Base-by-base conservation (phyloP, 2,888 invertebrate genomes). In the Melieria picta region DNA sequence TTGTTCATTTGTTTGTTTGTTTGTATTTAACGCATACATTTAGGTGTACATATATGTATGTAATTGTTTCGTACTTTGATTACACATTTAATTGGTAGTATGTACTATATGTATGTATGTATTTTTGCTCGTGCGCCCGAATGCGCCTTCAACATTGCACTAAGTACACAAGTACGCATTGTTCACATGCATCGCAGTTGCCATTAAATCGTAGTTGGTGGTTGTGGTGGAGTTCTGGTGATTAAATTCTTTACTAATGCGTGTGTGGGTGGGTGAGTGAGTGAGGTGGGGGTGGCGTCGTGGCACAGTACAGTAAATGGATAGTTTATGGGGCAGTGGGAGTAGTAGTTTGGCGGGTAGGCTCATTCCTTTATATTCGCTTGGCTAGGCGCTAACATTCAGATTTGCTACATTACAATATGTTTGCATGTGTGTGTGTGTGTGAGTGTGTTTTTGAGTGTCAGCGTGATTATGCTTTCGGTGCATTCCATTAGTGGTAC, bases 251-350 rank as follows among this genome's bases (percentile, higher is more conserved):
- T 69, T 57, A 43, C 58, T 58, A 74, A 52, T 43, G 67, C 67
- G 63, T 16, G 70, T 70, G 43, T 64, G 50, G 13, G 48, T 58
- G 60, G 45, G 13, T 47, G 47, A 55, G 55, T 43, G n/a, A 45
- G 57, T 48, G 42, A 58, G 7, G 63, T 68, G 67, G 65, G 69
- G 62, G 66, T 69, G 56, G 68, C 64, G 72, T 61, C 43, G 55
- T 65, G 68, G 63, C 60, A 60, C 69, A 72, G 58, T 47, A 69
- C 48, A 71, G 65, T 76, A 74, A 76, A 74, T 76, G 71, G 73
- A 72, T 70, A 74, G 70, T n/a, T 7, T 2, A 2, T 30, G 30
- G 30, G 30, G 30, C 30, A 30, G 30, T 30, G 30, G 30, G 30
- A 30, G 30, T 30, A 30, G 30, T 30, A 30, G 3, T 30, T 30